Evolutionary conservation across 2,888 invertebrate genomes (phyloP), one percentile per base, ranked within the genome.

Genomic region (Serripes groenlandicus): DNA sequence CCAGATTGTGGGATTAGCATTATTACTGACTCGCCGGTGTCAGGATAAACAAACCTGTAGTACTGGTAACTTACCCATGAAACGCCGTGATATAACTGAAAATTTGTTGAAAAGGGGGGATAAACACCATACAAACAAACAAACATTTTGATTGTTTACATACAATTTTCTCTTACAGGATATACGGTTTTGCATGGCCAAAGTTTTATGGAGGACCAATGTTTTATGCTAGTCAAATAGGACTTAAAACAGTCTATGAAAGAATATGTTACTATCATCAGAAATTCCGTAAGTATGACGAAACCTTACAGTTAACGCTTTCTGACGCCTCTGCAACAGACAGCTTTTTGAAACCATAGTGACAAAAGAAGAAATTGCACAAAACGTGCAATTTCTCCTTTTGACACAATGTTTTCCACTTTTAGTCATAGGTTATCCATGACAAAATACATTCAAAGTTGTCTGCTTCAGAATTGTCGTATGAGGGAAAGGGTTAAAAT

Each of bases 131-230:
- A n/a, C n/a, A n/a, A n/a, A n/a, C n/a, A n/a, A n/a, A n/a, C n/a
- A n/a, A n/a, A n/a, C n/a, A n/a, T n/a, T n/a, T n/a, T n/a, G n/a
- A n/a, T n/a, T n/a, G n/a, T n/a, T 56, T 56, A 23, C 56, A 23
- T 56, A 3, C 26, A 23, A n/a, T 56, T 56, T 2, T 56, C 3
- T 56, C 11, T 70, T 83, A 21, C 81, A 94, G 94, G 92, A 81
- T 92, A 64, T 90, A 92, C 81, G 94, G 93, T 23, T 93, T 92
- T 71, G 89, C 90, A 11, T 94, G 90, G 86, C 94, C 94, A 1
- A 88, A 92, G 52, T 91, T 92, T 78, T 81, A 87, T 52, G 94
- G 94, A 15, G 94, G 94, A 26, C 93, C 93, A 28, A 93, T 94
- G 93, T 93, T 89, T 84, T 93, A 92, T 79, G 94, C 93, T 68